Base-by-base conservation (phyloP, 2,888 invertebrate species). In the Antitype chi region DNA sequence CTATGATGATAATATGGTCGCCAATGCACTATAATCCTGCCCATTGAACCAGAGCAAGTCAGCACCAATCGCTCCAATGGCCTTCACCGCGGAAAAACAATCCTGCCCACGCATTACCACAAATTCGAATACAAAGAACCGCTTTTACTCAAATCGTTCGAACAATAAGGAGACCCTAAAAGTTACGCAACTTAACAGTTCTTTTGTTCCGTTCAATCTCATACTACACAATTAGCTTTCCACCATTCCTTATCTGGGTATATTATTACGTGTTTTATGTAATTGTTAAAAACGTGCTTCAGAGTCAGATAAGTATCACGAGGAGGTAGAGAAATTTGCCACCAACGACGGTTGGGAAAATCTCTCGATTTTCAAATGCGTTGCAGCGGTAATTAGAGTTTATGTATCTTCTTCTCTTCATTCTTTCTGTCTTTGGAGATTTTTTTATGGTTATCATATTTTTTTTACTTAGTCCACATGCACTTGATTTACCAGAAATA, bases 171-270 rank as follows among this genome's bases (percentile, higher is more conserved):
- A 60, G 38, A 76, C 80, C 85, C 75, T 80, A 74, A 75, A 66
- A 38, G 74, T 89, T 88, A 72, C 78, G 73, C 72, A 86, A 87
- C 74, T 68, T 68, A 71, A 80, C 74, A 76, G 70, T 84, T 90
- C 87, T 88, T 89, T 90, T 90, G 89, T 89, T 85, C 63, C 43
- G 53, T 78, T 75, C 15, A 15, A 23, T 87, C 80, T 68, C 89
- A 84, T 83, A 80, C 67, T 81, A 82, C 70, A 69, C 88, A 86
- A 88, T 86, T 80, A 82, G 78, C 82, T 86, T 87, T 84, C 72
- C 84, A 75, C 60, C 49, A 68, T 70, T 80, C 78, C 85, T 84
- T 80, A 87, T 87, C 80, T 82, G 8, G 60, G 76, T 80, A 70
- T 84, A 76, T 86, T 79, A 83, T 87, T 87, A 84, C 68, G 80